These are phyloP conservation scores for Echiichthys vipera DNA, from an alignment of 2,797 vertebrate genomes.

Conservation along the genomic window DNA sequence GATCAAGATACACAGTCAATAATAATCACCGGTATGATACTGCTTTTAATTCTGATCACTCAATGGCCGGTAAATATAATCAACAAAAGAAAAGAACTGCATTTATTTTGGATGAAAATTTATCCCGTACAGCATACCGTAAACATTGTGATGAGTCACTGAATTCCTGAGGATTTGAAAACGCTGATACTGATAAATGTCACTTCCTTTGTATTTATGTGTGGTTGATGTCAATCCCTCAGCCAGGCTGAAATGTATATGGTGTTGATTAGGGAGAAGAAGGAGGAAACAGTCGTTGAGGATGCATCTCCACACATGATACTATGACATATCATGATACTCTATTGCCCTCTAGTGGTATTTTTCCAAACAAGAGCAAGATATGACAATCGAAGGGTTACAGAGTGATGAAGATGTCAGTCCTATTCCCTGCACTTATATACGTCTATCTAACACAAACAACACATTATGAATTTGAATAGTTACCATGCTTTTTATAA, in stretches of 20 bases:
- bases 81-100: not conserved
- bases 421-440: not conserved
- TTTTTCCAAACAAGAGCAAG: not conserved
- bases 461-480: not conserved
- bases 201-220: no score
- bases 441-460: not conserved
- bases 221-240: not conserved
- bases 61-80: not conserved
- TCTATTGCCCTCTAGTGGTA: conserved; percentile 55
- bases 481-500: not conserved
- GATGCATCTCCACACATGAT: not conserved
- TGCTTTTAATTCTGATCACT: conserved; percentile 5
- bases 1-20: not conserved
- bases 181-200: no score
- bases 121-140: not conserved
- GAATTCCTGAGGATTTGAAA: not conserved
- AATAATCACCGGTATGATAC: not conserved
- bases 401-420: not conserved
- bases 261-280: not conserved
- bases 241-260: not conserved
- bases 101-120: not conserved
- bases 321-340: conserved; percentile 14
- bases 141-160: not conserved
- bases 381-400: not conserved
- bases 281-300: not conserved